Evolutionary conservation across 2,888 invertebrate genomes (phyloP), one percentile per base, ranked within the genome.

Genomic region (Brenthis daphne): DNA sequence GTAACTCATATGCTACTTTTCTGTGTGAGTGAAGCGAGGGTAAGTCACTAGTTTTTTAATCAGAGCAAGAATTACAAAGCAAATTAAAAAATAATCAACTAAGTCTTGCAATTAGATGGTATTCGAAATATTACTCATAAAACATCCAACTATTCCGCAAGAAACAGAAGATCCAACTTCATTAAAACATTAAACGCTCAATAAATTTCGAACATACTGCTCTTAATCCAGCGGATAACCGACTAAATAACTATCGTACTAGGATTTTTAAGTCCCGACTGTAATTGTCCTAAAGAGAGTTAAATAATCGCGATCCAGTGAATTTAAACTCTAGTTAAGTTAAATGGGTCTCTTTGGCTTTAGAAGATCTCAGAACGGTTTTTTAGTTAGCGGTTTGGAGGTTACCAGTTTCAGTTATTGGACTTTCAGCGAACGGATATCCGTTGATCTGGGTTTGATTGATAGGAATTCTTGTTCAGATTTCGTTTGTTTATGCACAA

Each of bases 361-460:
- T 71, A 57, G 58, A 24, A 53, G 61, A 65, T 67, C 56, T 70
- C 57, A 60, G 51, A 69, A 68, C 55, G 61, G 56, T 67, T 73
- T 69, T 70, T 68, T 73, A 70, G 67, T 66, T 68, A 65, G 69
- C 73, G 71, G 73, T 69, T 70, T 71, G 64, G 71, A 69, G 68
- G 57, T 67, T 65, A 67, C 33, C 71, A 58, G 69, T 74, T 75
- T 76, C 73, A 73, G 67, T 58, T 55, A 16, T 56, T 56, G 33
- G 33, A 65, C 3, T 58, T 53, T 37, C 43, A 51, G 6, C 13
- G 8, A 43, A 24, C 16, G 29, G 20, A 57, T 43, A 43, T 16
- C n/a, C 57, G 29, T 33, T 33, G 33, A 33, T 13, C 37, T 51
- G 16, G 51, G n/a, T 51, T 14, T n/a, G n/a, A 51, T n/a, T 51